These are phyloP conservation scores for Imbricaverruca yamaguchii DNA, from an alignment of 2,888 invertebrate genomes.

Conservation along the genomic window DNA sequence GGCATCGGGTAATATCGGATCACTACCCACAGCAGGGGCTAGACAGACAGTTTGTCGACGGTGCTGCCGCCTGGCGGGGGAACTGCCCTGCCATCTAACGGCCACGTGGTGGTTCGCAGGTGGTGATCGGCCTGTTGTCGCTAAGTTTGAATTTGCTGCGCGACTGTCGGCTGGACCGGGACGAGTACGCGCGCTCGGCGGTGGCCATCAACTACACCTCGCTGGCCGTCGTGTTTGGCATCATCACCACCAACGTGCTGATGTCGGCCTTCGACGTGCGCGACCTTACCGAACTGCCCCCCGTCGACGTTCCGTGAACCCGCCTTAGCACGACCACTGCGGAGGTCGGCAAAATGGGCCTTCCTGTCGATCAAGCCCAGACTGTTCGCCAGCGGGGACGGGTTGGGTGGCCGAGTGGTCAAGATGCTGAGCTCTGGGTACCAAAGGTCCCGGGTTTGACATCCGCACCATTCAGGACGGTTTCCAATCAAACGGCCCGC, in stretches of 20 bases:
- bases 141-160: conserved; percentile 63
- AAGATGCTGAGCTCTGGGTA: no score
- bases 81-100: background rate
- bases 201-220: conserved; percentile 70
- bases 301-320: background rate
- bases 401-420: no score
- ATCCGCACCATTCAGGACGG: no score
- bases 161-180: conserved; percentile 70
- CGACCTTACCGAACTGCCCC: conserved; percentile 46
- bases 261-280: conserved; percentile 79
- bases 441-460: no score
- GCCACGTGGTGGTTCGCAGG: conserved; percentile 47
- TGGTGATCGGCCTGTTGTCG: conserved; percentile 63
- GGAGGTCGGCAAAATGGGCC: no score
- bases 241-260: conserved; percentile 70
- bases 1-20: no score
- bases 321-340: no score
- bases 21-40: no score
- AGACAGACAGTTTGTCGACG: no score
- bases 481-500: no score
- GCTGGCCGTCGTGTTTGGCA: conserved; percentile 68
- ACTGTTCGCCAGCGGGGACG: no score
- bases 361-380: no score
- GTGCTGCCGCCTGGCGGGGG: background rate
- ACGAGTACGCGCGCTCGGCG: conserved; percentile 64